phyloP scores from a whole-genome alignment of 2,113 vertebrate genomes.

The Xiphophorus couchianus region DNA sequence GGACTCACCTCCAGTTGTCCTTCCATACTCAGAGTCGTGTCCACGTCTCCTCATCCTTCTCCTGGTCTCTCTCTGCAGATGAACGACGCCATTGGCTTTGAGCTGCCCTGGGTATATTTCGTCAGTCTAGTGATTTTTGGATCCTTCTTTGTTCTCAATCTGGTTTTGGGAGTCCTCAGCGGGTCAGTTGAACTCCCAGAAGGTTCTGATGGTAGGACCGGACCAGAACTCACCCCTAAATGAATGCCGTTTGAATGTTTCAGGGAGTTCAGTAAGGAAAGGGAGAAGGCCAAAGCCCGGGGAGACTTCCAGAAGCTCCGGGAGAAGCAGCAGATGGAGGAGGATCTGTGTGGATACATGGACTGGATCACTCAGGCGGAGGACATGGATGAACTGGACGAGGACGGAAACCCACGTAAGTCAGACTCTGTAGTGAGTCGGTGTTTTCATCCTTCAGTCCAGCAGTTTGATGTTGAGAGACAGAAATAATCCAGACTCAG shows the following conservation, averaged over 20 bases:
- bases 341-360: constrained; percentile 77
- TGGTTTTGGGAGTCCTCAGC: constrained; percentile 92
- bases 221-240: background rate
- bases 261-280: constrained; percentile 78
- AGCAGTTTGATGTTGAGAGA: background rate
- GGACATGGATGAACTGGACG: constrained; percentile 75
- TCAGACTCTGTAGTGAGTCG: background rate
- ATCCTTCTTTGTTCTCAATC: constrained; percentile 94
- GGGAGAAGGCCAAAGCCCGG: constrained; percentile 75
- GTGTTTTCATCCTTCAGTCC: background rate
- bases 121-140: constrained; percentile 94
- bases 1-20: background rate
- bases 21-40: background rate
- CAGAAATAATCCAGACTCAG: background rate
- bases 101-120: constrained; percentile 92
- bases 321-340: constrained; percentile 79
- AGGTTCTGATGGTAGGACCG: background rate
- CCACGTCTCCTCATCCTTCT: background rate
- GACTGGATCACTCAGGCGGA: constrained; percentile 78
- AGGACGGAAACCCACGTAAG: constrained; percentile 69
- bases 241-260: background rate
- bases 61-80: constrained; percentile 75
- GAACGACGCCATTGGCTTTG: constrained; percentile 92
- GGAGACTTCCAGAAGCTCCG: constrained; percentile 77
- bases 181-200: constrained; percentile 73